Percentiles rank a stretch among this genome's conserved stretches.
phyloP scores from a whole-genome alignment of 1,140 invertebrate species.

The Onthophagus taurus region DNA sequence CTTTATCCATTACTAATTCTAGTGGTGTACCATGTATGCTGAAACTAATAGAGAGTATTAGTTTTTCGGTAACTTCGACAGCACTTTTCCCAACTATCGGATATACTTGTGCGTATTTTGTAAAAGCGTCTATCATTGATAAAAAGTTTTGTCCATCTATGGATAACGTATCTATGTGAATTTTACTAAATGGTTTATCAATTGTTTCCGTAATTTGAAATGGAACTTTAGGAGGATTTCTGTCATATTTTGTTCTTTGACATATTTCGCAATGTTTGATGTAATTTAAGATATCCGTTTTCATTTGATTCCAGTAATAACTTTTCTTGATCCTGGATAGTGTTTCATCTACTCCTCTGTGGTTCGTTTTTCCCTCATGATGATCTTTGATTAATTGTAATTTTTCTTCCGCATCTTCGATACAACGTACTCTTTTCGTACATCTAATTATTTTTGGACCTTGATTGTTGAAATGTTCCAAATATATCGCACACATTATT shows the following conservation, averaged over 20 bases:
- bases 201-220: not conserved
- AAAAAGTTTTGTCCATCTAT: constrained; percentile 7
- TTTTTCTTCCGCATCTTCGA: not conserved
- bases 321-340: constrained; percentile 1
- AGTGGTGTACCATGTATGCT: too few species aligned
- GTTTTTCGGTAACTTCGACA: too few species aligned
- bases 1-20: not conserved
- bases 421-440: too few species aligned
- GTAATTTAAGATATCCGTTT: not conserved
- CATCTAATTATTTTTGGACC: too few species aligned
- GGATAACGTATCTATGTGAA: not conserved
- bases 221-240: not conserved
- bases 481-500: not conserved
- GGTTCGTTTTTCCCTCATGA: constrained; percentile 6
- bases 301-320: constrained; percentile 11
- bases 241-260: not conserved
- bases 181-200: constrained; percentile 1
- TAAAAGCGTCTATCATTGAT: constrained; percentile 8
- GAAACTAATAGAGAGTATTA: too few species aligned
- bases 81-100: too few species aligned
- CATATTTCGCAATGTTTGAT: constrained; percentile 11
- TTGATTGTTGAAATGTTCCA: not conserved
- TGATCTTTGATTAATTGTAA: too few species aligned
- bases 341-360: constrained; percentile 10
- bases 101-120: constrained; percentile 6